These are phyloP conservation scores for Sebastes itinus DNA, from an alignment of 2,797 vertebrate species.

Conservation along the genomic window DNA sequence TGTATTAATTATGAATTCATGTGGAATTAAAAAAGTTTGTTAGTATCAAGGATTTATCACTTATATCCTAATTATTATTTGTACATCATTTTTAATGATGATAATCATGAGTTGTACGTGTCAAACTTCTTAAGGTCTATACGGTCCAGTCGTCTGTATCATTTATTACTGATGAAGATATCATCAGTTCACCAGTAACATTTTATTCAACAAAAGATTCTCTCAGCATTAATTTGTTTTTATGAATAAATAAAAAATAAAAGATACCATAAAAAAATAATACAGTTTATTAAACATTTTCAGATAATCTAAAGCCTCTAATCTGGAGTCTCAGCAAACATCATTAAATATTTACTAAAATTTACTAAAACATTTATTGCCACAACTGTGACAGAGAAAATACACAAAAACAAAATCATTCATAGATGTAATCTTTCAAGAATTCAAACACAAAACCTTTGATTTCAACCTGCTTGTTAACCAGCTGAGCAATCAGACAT, in stretches of 20 bases:
- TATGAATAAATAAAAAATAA: neutral
- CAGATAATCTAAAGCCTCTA: neutral
- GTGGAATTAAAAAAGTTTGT: neutral
- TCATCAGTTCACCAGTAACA: neutral
- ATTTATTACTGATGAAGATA: too few relatives aligned
- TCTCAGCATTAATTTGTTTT: neutral
- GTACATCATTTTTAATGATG: neutral
- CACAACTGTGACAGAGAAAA: neutral
- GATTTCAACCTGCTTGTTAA: neutral
- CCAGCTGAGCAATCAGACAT: neutral
- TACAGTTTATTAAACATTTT: neutral
- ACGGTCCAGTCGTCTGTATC: neutral
- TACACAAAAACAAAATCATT: neutral
- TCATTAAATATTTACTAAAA: neutral
- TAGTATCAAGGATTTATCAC: neutral
- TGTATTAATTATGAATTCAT: neutral
- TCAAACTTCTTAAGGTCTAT: neutral
- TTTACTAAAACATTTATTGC: neutral
- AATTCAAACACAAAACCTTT: neutral
- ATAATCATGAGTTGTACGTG: neutral
- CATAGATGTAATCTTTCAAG: neutral
- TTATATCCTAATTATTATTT: neutral
- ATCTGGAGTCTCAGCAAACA: neutral
- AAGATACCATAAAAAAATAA: neutral
- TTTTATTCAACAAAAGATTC: neutral